Base-by-base conservation (phyloP, 1,140 invertebrate genomes). In the Lucilia sericata region DNA sequence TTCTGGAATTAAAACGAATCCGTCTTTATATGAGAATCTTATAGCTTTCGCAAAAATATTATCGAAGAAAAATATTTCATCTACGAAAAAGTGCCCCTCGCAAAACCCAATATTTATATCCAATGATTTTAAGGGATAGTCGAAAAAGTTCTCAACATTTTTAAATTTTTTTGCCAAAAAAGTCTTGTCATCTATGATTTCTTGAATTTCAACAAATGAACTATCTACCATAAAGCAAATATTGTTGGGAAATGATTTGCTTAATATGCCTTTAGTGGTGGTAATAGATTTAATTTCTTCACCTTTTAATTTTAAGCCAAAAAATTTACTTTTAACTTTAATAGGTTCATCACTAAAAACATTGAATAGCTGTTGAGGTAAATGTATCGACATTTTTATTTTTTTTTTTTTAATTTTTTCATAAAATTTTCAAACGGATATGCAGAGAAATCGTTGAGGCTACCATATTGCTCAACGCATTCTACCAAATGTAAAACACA, bases 1-100 rank as follows among this genome's bases (percentile, higher is more conserved):
- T 74, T 74, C 70, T 74, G 70, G 70, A 74, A 74, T 19, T 74
- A 74, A 74, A 74, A 74, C 70, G 21, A 25, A 74, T 19, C 25
- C 25, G 21, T 19, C 21, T 12, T 74, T 17, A 25, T 74, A 74
- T 1, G 25, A 19, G 4, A 74, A 25, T 25, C 21, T 21, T 25
- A 74, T 19, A 19, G 21, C 70, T 74, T 74, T 74, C 19, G 19
- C 19, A 12, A 25, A 7, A 25, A 74, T 74, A 74, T 74, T 19
- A 25, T 74, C 19, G n/a, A 74, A 25, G 25, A 10, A 12, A 74
- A 21, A 74, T 12, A 74, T 25, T 21, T 25, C 5, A 21, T 74
- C 70, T 21, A 21, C 19, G 4, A 5, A 25, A 74, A 12, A 74
- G 21, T 74, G 1, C 25, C 25, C 25, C 25, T 30, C 25, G 25